Evolutionary conservation across 2,113 vertebrate species (phyloP).

Genomic region (Rhegmatorhina hoffmannsi): DNA sequence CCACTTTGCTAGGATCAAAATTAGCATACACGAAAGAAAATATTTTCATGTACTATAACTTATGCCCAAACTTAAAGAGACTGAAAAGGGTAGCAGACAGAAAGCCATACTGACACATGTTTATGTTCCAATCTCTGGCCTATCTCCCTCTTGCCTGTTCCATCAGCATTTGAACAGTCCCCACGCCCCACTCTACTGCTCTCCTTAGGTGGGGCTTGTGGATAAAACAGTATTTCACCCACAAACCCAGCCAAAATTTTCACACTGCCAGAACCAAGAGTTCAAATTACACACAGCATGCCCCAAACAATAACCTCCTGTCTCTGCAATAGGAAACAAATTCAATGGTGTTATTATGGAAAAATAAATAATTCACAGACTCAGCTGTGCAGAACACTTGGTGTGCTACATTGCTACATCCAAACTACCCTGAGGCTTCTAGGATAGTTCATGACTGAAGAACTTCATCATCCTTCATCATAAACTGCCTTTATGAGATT

Average conservation of each 20-base stretch:
- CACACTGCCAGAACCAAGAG: not conserved
- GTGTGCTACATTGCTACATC: not conserved
- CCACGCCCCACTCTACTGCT: not conserved
- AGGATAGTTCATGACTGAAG: not conserved
- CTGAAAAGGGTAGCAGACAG: not conserved
- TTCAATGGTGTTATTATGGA: not conserved
- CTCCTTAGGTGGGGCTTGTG: not conserved
- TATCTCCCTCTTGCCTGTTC: not conserved
- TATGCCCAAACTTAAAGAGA: not conserved
- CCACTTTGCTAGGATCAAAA: not conserved
- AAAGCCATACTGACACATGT: not conserved
- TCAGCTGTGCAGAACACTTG: fast-evolving
- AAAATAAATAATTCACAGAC: not conserved
- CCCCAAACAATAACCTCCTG: slow-evolving; percentile 1
- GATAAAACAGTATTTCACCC: not conserved
- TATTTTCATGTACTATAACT: not conserved
- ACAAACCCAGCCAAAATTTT: not conserved
- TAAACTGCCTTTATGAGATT: not conserved
- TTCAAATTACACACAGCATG: not conserved
- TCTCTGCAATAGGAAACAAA: not conserved
- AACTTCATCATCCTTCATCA: not conserved
- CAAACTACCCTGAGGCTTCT: not conserved
- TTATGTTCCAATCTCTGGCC: not conserved
- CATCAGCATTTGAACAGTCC: fast-evolving
- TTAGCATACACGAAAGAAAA: not conserved